Evolutionary conservation across 2,888 invertebrate genomes (phyloP).

Genomic region (Pocota personata): DNA sequence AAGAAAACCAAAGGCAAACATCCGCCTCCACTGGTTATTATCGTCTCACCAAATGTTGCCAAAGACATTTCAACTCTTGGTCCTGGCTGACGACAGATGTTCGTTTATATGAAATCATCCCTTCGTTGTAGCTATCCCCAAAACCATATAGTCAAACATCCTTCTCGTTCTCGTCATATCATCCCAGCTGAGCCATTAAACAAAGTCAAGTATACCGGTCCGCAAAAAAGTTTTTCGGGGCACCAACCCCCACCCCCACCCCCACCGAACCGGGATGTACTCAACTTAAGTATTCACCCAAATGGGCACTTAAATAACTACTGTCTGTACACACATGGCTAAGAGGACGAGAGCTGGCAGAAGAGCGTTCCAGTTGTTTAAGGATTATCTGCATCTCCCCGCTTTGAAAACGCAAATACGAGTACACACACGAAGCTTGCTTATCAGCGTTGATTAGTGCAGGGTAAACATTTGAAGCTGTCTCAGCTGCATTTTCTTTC

Average conservation of each 20-base stretch:
- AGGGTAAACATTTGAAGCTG: conserved; percentile 16
- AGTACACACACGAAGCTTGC: conserved; percentile 7
- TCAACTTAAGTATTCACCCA: conserved; percentile 60
- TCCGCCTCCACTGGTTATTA: conserved; percentile 51
- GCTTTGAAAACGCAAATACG: not conserved
- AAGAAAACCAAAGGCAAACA: conserved; percentile 60
- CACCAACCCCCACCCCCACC: not conserved
- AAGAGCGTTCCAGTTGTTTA: conserved; percentile 21
- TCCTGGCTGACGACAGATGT: conserved; percentile 12
- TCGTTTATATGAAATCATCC: conserved; percentile 51
- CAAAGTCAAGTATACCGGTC: conserved; percentile 52
- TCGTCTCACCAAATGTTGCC: conserved; percentile 61
- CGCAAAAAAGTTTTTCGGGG: conserved; percentile 38
- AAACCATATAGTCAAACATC: conserved; percentile 32
- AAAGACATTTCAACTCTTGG: conserved; percentile 48
- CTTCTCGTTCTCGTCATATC: conserved; percentile 41
- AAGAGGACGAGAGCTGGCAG: not conserved
- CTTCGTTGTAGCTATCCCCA: not conserved
- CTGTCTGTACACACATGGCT: conserved; percentile 30
- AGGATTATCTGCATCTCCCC: conserved; percentile 44
- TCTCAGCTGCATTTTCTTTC: not conserved
- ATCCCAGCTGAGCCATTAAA: conserved; percentile 65
- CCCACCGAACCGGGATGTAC: not conserved
- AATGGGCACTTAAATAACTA: conserved; percentile 66
- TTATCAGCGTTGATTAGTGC: conserved; percentile 63